A percentile compares a stretch with the other conserved stretches of the same genome.
These are phyloP conservation scores for Pammene fasciana DNA, from an alignment of 2,888 invertebrate genomes.

Conservation along the genomic window DNA sequence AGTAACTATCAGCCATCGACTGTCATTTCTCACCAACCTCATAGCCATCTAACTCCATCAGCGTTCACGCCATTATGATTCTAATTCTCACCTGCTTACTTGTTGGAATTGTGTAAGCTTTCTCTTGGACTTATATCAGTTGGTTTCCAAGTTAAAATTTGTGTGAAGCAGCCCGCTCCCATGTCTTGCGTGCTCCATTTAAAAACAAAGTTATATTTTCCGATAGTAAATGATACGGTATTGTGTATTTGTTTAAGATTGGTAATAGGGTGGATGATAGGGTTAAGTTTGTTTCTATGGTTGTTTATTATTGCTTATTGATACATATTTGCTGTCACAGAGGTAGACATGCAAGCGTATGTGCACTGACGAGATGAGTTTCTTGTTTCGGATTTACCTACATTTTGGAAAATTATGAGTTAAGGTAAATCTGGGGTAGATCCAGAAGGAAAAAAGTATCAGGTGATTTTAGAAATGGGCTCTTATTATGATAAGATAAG, in stretches of 20 bases:
- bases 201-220: constrained; percentile 34
- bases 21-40: constrained; percentile 4
- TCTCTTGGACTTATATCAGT: constrained; percentile 5
- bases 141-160: background rate
- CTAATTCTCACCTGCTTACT: background rate
- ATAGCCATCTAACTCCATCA: background rate
- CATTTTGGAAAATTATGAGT: background rate
- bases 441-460: too few species aligned
- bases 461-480: too few species aligned
- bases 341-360: constrained; percentile 6
- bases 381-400: background rate
- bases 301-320: constrained; percentile 20
- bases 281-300: constrained; percentile 10
- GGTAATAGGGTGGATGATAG: background rate
- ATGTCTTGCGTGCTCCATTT: constrained; percentile 34
- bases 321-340: constrained; percentile 13
- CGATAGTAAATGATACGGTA: constrained; percentile 1
- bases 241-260: constrained; percentile 10
- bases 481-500: too few species aligned
- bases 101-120: background rate
- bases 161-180: constrained; percentile 30
- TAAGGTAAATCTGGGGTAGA: background rate
- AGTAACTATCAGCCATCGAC: constrained; percentile 29
- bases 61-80: background rate
- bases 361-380: background rate